Percentiles rank a stretch among this genome's conserved stretches.
phyloP scores from a whole-genome alignment of 2,888 invertebrate genomes.

The Panzeria rudis region DNA sequence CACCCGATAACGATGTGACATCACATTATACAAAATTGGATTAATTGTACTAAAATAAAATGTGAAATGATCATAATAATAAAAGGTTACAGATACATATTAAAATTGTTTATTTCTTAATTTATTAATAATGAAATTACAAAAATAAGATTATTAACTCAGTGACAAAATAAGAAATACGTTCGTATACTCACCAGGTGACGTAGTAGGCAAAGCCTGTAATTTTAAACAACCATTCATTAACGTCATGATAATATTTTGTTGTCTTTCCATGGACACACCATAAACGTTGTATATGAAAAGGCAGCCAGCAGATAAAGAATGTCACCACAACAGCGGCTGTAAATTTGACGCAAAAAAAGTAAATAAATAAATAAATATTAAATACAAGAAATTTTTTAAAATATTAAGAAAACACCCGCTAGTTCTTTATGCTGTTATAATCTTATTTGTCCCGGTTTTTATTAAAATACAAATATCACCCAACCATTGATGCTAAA shows the following conservation, averaged over 20 bases:
- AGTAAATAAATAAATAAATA: neutral
- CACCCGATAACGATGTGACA: constrained; percentile 90
- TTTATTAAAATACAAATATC: no score
- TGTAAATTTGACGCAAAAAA: constrained; percentile 81
- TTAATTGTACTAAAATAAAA: constrained; percentile 88
- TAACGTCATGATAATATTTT: constrained; percentile 87
- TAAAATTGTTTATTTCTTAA: no score
- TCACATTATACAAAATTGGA: constrained; percentile 93
- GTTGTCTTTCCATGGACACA: constrained; percentile 89
- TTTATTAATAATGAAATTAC: no score
- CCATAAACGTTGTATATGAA: constrained; percentile 95
- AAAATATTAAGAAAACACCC: neutral
- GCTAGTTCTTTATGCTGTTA: no score
- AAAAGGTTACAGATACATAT: no score
- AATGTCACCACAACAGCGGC: constrained; percentile 97
- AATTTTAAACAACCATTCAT: constrained; percentile 91
- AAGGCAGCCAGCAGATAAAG: constrained; percentile 98
- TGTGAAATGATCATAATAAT: no score
- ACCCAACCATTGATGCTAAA: no score
- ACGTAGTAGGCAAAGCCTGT: constrained; percentile 93
- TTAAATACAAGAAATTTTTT: constrained; percentile 4
- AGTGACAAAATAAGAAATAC: no score
- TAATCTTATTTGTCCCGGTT: neutral
- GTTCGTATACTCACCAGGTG: constrained; percentile 83
- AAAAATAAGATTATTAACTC: neutral